phyloP scores from a whole-genome alignment of 1,140 invertebrate species.

The Heterodera schachtii region DNA sequence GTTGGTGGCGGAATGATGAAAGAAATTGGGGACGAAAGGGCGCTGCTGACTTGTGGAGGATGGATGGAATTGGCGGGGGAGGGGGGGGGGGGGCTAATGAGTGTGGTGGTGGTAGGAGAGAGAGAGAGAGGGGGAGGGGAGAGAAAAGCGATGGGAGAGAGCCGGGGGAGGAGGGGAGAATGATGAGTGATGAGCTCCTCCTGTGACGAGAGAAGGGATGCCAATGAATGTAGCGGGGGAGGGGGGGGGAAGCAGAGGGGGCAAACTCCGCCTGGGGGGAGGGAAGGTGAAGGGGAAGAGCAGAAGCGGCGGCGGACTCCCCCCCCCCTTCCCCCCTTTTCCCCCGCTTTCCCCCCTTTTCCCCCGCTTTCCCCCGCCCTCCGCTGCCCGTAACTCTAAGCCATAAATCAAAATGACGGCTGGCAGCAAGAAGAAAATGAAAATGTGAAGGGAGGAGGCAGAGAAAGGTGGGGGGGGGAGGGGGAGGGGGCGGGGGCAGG shows the following conservation, averaged over 20 bases:
- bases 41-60: background rate
- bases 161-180: background rate
- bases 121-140: slow-evolving; percentile 9
- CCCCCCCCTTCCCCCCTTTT: background rate
- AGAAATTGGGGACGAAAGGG: slow-evolving; percentile 7
- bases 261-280: too few species aligned
- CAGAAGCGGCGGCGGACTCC: background rate
- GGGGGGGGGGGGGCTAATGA: slow-evolving; percentile 14
- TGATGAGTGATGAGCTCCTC: slow-evolving; percentile 32
- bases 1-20: slow-evolving; percentile 22
- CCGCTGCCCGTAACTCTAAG: background rate
- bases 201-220: slow-evolving; percentile 11
- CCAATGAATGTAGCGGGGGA: slow-evolving; percentile 8
- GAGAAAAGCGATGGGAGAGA: background rate
- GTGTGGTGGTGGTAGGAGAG: slow-evolving; percentile 10
- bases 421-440: background rate
- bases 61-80: slow-evolving; percentile 11
- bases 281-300: slow-evolving; percentile 3
- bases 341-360: too few species aligned
- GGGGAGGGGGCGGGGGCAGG: background rate
- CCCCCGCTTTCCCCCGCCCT: background rate
- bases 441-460: background rate
- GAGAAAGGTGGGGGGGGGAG: background rate
- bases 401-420: slow-evolving; percentile 33
- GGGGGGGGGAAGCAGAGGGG: background rate